These are phyloP conservation scores for Melanotaenia boesemani DNA, from an alignment of 2,797 vertebrate genomes.

Conservation along the genomic window DNA sequence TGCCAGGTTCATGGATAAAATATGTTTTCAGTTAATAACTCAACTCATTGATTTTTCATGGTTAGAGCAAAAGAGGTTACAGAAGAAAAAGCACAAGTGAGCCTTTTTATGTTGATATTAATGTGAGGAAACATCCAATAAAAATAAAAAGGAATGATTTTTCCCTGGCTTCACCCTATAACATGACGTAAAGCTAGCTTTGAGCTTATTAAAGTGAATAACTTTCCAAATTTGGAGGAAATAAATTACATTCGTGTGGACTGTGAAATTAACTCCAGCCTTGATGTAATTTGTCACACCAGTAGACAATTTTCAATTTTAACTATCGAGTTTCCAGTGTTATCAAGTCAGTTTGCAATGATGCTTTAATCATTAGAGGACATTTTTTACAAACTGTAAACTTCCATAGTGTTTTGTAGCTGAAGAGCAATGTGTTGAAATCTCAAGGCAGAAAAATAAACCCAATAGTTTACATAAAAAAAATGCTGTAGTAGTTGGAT, in stretches of 20 bases:
- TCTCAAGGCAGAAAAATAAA: not conserved
- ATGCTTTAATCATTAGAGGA: not conserved
- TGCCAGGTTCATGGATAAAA: slow-evolving; percentile 47
- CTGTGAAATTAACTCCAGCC: slow-evolving; percentile 13
- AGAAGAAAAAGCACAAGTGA: slow-evolving; percentile 52
- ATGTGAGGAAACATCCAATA: slow-evolving; percentile 26
- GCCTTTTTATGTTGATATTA: slow-evolving; percentile 47
- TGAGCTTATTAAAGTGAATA: slow-evolving; percentile 19
- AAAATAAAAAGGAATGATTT: slow-evolving; percentile 26
- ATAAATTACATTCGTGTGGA: slow-evolving; percentile 36
- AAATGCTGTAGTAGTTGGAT: not conserved
- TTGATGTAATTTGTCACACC: slow-evolving; percentile 37
- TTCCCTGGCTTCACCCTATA: slow-evolving; percentile 3
- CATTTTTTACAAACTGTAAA: not conserved
- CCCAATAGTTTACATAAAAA: not conserved
- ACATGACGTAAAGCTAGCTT: slow-evolving; percentile 7
- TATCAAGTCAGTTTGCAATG: not conserved
- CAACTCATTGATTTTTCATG: slow-evolving; percentile 67
- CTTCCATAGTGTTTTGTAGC: not conserved
- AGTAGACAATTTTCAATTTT: slow-evolving; percentile 27
- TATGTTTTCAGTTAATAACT: slow-evolving; percentile 82
- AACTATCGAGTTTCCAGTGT: not conserved
- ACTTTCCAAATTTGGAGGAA: slow-evolving; percentile 7
- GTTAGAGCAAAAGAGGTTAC: slow-evolving; percentile 48
- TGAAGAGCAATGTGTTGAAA: not conserved